Evolutionary conservation across 2,888 invertebrate genomes (phyloP), one percentile per base, ranked within the genome.

Genomic region (Trimorus sp.): DNA sequence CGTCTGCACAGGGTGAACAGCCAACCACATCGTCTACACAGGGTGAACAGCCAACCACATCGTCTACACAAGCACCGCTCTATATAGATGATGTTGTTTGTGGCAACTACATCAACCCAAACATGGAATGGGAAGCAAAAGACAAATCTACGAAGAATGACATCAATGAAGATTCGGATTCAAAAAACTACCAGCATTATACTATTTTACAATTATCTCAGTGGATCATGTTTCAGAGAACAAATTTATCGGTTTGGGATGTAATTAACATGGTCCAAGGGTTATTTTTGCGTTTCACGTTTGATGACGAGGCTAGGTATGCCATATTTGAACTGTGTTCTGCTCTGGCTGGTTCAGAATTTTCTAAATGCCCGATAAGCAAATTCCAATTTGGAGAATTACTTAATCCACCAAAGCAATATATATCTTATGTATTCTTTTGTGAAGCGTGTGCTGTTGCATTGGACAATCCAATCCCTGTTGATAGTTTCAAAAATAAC

Each of bases 181-280:
- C 26, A 3, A 4, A 26, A 26, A 26, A 4, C 26, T 3, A 1
- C 26, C 26, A 4, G 1, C 26, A 26, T 58, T 37, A 38, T 12
- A 59, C 42, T 14, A 59, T 42, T 8, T 16, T 42, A 9, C 59
- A 59, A 11, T 42, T 59, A 12, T 40, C 37, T 0, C 58, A 58
- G 40, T 58, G 58, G 38, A 58, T 40, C 8, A 58, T 58, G 58
- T 58, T 58, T 40, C 7, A 15, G 1, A 15, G 0, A 40, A 14
- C 58, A 40, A 40, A 40, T 40, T 38, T 58, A n/a, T 58, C 58
- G 2, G 58, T 58, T 5, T 40, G 58, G 58, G 58, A 58, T n/a
- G 58, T 58, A 1, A 9, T 58, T 6, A 38, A 40, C 15, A 58
- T 58, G 58, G 14, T 58, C 6, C 58, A 58, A 40, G n/a, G 40